Percentiles rank a stretch among this genome's conserved stretches.
Evolutionary conservation across 2,113 vertebrate genomes (phyloP).

Genomic region (Speoplatyrhinus poulsoni): DNA sequence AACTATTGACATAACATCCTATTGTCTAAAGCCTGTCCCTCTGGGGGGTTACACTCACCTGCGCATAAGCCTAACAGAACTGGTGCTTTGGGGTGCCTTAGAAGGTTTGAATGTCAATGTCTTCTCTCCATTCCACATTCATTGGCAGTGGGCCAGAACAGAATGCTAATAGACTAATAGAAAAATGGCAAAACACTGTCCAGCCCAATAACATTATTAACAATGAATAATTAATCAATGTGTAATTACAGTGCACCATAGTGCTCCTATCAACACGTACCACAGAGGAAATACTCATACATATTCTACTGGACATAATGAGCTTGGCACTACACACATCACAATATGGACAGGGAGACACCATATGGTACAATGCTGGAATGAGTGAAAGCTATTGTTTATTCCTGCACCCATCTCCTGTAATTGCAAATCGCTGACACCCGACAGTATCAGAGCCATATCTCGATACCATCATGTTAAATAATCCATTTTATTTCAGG

Average conservation of each 20-base stretch:
- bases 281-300: constrained; percentile 51
- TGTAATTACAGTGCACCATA: constrained; percentile 52
- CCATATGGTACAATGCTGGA: constrained; percentile 52
- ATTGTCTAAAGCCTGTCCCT: too few species aligned
- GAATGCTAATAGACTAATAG: constrained; percentile 16
- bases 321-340: constrained; percentile 49
- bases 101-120: background rate
- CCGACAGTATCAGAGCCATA: constrained; percentile 39
- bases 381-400: constrained; percentile 47
- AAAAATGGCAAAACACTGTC: constrained; percentile 31
- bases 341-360: constrained; percentile 39
- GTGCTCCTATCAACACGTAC: constrained; percentile 47
- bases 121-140: background rate
- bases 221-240: constrained; percentile 51
- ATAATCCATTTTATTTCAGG: constrained; percentile 55
- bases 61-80: too few species aligned
- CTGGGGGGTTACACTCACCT: too few species aligned
- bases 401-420: constrained; percentile 35
- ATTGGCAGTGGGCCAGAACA: constrained; percentile 11
- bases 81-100: constrained; percentile 6
- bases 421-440: constrained; percentile 44
- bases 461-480: constrained; percentile 46
- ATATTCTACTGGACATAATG: constrained; percentile 53
- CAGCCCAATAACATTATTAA: constrained; percentile 48
- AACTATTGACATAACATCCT: too few species aligned